Base-by-base conservation (phyloP, 1,140 invertebrate species). In the Drosophila tropicalis region DNA sequence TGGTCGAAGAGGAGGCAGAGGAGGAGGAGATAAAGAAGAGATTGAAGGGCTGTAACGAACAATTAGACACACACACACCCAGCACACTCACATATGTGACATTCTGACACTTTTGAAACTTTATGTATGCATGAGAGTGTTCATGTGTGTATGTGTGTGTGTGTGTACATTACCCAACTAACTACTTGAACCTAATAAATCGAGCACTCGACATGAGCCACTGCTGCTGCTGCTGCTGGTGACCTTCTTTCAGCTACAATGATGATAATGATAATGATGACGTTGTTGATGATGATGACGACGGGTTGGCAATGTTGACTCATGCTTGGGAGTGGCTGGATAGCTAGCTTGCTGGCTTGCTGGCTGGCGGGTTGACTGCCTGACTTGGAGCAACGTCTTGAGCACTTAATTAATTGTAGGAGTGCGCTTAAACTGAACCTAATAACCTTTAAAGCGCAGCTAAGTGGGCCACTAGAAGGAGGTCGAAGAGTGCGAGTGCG, bases 371-470 rank as follows among this genome's bases (percentile, higher is more conserved):
- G 39, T 44, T 44, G 72, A 67, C 67, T 70, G 72, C 54, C 70
- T 68, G 84, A 71, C 72, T 79, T 83, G 76, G 51, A 76, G 79
- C 83, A 70, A 15, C 74, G 76, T 89, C 80, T 83, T 78, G 76
- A 81, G 80, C 77, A 89, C 84, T 87, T 87, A 87, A 87, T 87
- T 87, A 87, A 89, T 87, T 87, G 84, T 89, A 78, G 80, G 74
- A 74, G 70, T 77, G 77, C 63, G 77, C 85, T 81, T 79, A 78
- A 84, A 73, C 85, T 89, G 85, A 89, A 89, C 84, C 44, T 90
- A 89, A 89, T 84, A 89, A 89, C 84, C 85, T 89, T 89, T 80
- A 77, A 71, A 83, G 76, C 76, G 70, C 68, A 41, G 44, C 25
- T 17, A 34, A 62, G 55, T 25, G 32, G 25, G 36, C 12, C 12